Conservation (phyloP, 2,113 vertebrate species). For the Tringa solitaria region DNA sequence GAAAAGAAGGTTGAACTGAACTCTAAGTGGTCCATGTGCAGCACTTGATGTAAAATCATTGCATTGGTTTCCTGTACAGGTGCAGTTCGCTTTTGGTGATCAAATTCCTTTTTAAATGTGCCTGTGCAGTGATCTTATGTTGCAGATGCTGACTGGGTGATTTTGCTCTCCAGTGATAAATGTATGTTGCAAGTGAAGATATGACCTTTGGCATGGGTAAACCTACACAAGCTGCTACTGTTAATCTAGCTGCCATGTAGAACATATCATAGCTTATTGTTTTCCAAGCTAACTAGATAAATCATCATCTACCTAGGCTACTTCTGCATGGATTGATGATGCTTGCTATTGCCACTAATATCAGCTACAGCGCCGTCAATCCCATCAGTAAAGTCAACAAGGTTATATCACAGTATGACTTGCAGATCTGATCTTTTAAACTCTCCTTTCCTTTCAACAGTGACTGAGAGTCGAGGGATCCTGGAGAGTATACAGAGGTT, state of each 20-base stretch:
- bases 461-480: conserved; percentile 81
- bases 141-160: background rate
- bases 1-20: background rate
- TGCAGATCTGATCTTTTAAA: background rate
- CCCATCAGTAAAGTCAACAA: background rate
- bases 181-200: background rate
- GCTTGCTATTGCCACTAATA: background rate
- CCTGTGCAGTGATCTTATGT: background rate
- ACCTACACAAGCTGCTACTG: background rate
- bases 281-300: background rate
- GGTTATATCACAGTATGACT: background rate
- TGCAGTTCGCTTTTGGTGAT: background rate
- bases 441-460: conserved; percentile 73
- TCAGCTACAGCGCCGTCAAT: background rate
- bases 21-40: background rate
- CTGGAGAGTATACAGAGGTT: conserved; percentile 80
- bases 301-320: background rate
- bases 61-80: background rate
- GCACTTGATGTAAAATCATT: background rate
- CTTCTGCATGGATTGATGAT: background rate
- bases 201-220: background rate
- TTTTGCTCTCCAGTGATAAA: background rate
- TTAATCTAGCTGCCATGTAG: background rate
- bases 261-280: background rate
- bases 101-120: background rate